phyloP scores from a whole-genome alignment of 2,113 vertebrate species.

The Aplodontia rufa region DNA sequence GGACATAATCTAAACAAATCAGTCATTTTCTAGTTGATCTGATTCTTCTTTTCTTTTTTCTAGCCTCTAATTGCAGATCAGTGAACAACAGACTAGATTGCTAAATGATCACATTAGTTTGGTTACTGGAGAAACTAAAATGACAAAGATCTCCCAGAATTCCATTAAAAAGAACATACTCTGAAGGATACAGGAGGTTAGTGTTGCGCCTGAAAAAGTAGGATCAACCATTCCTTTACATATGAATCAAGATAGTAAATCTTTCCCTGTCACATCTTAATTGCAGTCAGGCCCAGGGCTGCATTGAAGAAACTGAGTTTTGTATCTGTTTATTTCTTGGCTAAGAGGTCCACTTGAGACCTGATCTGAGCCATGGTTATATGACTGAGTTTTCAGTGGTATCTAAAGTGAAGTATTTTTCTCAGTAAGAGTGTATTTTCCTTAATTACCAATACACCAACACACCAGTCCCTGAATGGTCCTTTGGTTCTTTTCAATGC shows the following conservation, averaged over 20 bases:
- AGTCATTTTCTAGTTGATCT: not conserved
- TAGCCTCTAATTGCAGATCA: not conserved
- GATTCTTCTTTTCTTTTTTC: not conserved
- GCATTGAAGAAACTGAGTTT: not conserved
- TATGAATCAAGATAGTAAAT: not conserved
- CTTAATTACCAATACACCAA: not conserved
- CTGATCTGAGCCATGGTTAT: not conserved
- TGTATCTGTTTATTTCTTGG: not conserved
- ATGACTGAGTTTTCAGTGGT: not conserved
- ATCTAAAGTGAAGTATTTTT: not conserved
- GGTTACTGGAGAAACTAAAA: not conserved
- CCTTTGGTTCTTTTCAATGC: not conserved
- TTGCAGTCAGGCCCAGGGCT: not conserved
- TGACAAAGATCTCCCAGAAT: not conserved
- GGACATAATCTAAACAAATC: constrained; percentile 46
- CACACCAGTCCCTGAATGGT: not conserved
- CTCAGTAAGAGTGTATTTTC: not conserved
- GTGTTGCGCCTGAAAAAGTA: not conserved
- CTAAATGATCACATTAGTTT: not conserved
- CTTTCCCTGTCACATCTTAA: not conserved
- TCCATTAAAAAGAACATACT: not conserved
- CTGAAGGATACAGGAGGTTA: not conserved
- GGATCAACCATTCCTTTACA: not conserved
- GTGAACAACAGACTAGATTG: not conserved
- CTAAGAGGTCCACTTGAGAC: not conserved